Evolutionary conservation across 2,113 vertebrate species (phyloP).

Genomic region (Chlorodrepanis virens): DNA sequence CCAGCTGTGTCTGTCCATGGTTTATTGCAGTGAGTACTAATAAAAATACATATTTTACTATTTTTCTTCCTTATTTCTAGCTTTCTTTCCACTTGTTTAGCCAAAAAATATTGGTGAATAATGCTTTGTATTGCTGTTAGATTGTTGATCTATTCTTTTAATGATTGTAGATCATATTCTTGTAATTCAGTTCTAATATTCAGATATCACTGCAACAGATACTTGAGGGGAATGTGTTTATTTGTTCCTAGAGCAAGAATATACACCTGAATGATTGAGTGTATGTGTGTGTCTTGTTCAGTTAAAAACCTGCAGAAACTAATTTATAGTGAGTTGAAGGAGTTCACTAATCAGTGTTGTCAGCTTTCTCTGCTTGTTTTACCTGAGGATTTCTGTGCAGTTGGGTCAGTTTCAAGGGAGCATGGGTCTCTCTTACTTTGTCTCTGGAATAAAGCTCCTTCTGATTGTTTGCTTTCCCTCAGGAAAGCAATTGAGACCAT

Average conservation of each 20-base stretch:
- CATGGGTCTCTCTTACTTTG: background rate
- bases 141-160: too few relatives aligned
- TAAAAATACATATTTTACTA: background rate
- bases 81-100: background rate
- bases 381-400: background rate
- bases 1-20: background rate
- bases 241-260: background rate
- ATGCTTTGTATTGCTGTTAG: background rate
- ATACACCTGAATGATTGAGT: background rate
- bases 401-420: background rate
- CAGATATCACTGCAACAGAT: background rate
- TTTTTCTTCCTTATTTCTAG: background rate
- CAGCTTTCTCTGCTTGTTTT: background rate
- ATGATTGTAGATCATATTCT: background rate
- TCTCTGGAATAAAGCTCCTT: background rate
- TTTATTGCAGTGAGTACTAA: background rate
- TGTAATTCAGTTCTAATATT: background rate
- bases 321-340: background rate
- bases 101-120: background rate
- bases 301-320: background rate
- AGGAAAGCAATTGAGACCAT: background rate
- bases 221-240: background rate
- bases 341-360: background rate
- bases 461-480: background rate
- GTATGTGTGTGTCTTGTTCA: background rate